Conservation (phyloP, 92 coral and sea anemone genomes). For the Hydrozoanthus gracilis region DNA sequence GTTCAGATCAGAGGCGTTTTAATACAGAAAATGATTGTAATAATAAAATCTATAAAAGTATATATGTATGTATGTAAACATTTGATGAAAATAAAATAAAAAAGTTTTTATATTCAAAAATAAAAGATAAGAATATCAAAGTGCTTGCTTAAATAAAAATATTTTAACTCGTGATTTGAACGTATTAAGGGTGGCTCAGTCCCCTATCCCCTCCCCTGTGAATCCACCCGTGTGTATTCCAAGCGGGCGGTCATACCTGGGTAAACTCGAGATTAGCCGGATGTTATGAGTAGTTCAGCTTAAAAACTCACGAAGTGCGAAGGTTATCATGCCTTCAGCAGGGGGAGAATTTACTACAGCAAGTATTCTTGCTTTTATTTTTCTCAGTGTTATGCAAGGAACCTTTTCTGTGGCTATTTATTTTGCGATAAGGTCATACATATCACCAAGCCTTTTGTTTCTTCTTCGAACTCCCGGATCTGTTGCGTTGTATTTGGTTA, state of each 20-base stretch:
- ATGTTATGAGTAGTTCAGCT: not conserved
- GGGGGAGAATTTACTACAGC: constrained; percentile 70
- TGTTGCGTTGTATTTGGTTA: constrained; percentile 65
- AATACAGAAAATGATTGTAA: no score
- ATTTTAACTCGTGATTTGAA: no score
- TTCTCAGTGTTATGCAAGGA: constrained; percentile 88
- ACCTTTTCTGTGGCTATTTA: constrained; percentile 82
- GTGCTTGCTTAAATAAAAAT: no score
- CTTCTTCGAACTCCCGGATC: constrained; percentile 96
- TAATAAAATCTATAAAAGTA: no score
- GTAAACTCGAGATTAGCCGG: constrained; percentile 4
- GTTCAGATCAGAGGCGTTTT: no score
- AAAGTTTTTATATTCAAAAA: no score
- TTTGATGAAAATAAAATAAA: no score
- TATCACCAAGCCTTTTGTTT: constrained; percentile 83
- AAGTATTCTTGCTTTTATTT: constrained; percentile 73
- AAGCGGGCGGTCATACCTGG: constrained; percentile 41
- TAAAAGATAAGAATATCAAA: no score
- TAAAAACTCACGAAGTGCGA: no score
- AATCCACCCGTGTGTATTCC: not conserved
- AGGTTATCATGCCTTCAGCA: constrained; percentile 67
- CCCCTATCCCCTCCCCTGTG: not conserved
- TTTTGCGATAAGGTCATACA: constrained; percentile 78
- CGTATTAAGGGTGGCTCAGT: no score
- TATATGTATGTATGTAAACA: no score